phyloP scores from a whole-genome alignment of 1,140 invertebrate species.

The Ips nitidus region DNA sequence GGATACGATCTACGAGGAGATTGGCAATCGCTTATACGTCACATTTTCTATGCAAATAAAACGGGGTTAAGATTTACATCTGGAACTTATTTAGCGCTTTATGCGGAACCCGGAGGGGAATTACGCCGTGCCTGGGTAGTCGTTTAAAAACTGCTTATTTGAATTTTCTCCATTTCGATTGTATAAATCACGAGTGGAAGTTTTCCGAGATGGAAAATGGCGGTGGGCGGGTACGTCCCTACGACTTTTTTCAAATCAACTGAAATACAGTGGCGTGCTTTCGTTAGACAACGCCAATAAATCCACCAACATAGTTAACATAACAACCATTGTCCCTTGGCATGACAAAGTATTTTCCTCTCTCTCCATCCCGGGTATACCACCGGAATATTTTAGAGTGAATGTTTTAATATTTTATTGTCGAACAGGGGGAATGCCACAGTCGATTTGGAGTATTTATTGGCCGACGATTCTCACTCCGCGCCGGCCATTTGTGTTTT shows the following conservation, averaged over 20 bases:
- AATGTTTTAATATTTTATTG: slow-evolving; percentile 32
- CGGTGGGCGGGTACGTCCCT: neutral
- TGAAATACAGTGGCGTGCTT: neutral
- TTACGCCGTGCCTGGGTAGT: slow-evolving; percentile 40
- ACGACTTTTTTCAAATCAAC: too few relatives aligned
- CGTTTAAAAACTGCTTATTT: slow-evolving; percentile 46
- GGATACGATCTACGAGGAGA: slow-evolving; percentile 46
- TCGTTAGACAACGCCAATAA: neutral
- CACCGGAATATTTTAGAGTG: slow-evolving; percentile 24
- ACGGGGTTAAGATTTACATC: slow-evolving; percentile 49
- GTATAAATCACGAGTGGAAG: slow-evolving; percentile 19
- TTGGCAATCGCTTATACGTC: slow-evolving; percentile 51
- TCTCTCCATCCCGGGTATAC: slow-evolving; percentile 3
- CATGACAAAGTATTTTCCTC: slow-evolving; percentile 27
- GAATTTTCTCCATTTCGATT: slow-evolving; percentile 41
- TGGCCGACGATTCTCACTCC: slow-evolving; percentile 37
- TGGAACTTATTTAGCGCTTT: slow-evolving; percentile 40
- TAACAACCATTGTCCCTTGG: slow-evolving; percentile 19
- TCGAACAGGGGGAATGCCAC: slow-evolving; percentile 35
- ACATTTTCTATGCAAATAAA: slow-evolving; percentile 52
- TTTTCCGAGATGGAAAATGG: slow-evolving; percentile 4
- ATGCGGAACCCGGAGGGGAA: slow-evolving; percentile 27
- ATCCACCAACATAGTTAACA: slow-evolving; percentile 18
- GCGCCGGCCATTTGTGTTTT: slow-evolving; percentile 43
- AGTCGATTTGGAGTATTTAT: slow-evolving; percentile 42